Evolutionary conservation across 2,888 invertebrate genomes (phyloP).

Genomic region (Acronicta alni): DNA sequence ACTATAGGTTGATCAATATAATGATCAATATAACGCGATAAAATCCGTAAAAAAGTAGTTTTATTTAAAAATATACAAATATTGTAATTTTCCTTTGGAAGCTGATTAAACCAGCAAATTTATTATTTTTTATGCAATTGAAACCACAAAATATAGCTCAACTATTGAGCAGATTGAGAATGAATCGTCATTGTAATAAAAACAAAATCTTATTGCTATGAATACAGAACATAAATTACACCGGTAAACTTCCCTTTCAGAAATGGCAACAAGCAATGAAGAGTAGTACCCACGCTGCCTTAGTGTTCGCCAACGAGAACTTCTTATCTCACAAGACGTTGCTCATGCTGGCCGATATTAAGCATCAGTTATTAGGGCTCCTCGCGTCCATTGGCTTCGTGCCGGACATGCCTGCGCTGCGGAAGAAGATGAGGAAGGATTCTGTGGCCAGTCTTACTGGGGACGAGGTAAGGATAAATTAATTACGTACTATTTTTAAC

Average conservation of each 20-base stretch:
- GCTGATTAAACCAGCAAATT: no score
- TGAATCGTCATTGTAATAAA: neutral
- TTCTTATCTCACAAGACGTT: conserved; percentile 95
- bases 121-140: no score
- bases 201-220: neutral
- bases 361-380: conserved; percentile 93
- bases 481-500: no score
- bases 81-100: no score
- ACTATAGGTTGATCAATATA: no score
- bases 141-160: no score
- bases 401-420: conserved; percentile 90
- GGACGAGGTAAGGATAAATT: conserved; percentile 84
- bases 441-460: conserved; percentile 91
- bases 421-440: conserved; percentile 89
- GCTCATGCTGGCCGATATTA: conserved; percentile 95
- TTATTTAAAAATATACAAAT: no score
- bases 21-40: no score
- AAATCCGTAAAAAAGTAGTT: no score
- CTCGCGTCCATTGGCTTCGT: conserved; percentile 94
- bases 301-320: conserved; percentile 94
- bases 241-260: conserved; percentile 75
- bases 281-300: conserved; percentile 92
- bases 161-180: neutral
- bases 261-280: conserved; percentile 94
- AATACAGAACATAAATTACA: neutral